A percentile compares a stretch with the other conserved stretches of the same genome.
These are phyloP conservation scores for Pogonocherus hispidulus DNA, from an alignment of 2,888 invertebrate species.

Conservation along the genomic window DNA sequence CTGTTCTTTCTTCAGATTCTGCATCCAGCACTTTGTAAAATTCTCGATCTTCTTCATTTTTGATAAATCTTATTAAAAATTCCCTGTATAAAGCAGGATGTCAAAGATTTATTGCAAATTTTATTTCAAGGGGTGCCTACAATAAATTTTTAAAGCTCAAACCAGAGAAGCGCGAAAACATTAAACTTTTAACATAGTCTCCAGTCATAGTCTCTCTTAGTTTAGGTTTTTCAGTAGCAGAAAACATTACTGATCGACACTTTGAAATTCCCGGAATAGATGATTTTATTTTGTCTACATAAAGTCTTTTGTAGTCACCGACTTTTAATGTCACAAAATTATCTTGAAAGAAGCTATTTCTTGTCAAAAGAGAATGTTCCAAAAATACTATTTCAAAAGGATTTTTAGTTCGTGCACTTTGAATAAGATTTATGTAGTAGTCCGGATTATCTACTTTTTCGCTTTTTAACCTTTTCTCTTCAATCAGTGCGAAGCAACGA, in stretches of 20 bases:
- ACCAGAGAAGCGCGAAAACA: too few relatives aligned
- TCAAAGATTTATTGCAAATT: neutral
- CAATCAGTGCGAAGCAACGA: slow-evolving; percentile 50
- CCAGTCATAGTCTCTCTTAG: slow-evolving; percentile 20
- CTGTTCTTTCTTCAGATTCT: neutral
- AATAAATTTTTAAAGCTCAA: neutral
- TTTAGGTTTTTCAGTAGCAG: slow-evolving; percentile 48
- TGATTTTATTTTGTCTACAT: slow-evolving; percentile 1
- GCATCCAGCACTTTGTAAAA: neutral
- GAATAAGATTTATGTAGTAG: slow-evolving; percentile 16
- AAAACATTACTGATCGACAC: slow-evolving; percentile 28
- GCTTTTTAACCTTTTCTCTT: slow-evolving; percentile 28
- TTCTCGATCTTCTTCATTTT: neutral
- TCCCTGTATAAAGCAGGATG: neutral
- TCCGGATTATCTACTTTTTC: slow-evolving; percentile 33
- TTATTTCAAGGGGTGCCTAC: too few relatives aligned
- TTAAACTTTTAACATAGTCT: slow-evolving; percentile 45
- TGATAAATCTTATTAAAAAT: neutral
- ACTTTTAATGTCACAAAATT: neutral
- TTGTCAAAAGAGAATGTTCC: neutral
- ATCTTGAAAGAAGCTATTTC: too few relatives aligned
- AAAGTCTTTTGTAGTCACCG: neutral
- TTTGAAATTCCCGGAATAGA: slow-evolving; percentile 21
- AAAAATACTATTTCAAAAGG: neutral
- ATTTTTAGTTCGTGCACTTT: neutral